Evolutionary conservation across 2,888 invertebrate species (phyloP), one percentile per base, ranked within the genome.

Genomic region (Diaperis boleti): DNA sequence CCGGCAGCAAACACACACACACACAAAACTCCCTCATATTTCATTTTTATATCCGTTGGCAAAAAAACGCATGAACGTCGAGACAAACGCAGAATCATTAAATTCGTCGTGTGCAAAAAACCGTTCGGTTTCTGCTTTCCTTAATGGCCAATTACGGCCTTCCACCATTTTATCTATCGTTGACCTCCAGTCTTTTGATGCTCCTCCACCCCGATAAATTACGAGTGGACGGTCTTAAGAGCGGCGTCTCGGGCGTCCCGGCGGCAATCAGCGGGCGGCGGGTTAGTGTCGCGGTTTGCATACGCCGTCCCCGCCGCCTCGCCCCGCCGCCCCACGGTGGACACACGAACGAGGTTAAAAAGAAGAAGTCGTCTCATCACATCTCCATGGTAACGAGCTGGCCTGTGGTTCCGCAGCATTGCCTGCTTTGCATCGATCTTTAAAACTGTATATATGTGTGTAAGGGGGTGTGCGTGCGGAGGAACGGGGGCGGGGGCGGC

Each of bases 341-440:
- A 78, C 79, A 78, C 76, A 76, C 78, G 78, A 76, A 79, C 79
- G 76, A 80, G 81, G 81, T 81, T 81, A 82, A 81, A 82, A 82
- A 81, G 81, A 81, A 81, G 80, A 81, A 81, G 81, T 79, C 79
- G 78, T 80, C 79, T 81, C 80, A 80, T 80, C 82, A 81, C 81
- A 82, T 82, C 82, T 78, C 82, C 82, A 82, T 82, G 81, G 82
- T 82, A 82, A 82, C 82, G 82, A 81, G 81, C 81, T 81, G 78
- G 79, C 81, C 82, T 79, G 79, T 79, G 79, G 79, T 79, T 74
- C 72, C 72, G 74, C 70, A 69, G 70, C 71, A 69, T 72, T 68
- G 67, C 72, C 76, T 82, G 81, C 81, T 82, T 82, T 82, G 81
- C 82, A 82, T 82, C 81, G 82, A 82, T 82, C 82, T 81, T 82